Base-by-base conservation (phyloP, 37 sponge, comb jelly and placozoan genomes). In the Aplysina aerophoba region DNA sequence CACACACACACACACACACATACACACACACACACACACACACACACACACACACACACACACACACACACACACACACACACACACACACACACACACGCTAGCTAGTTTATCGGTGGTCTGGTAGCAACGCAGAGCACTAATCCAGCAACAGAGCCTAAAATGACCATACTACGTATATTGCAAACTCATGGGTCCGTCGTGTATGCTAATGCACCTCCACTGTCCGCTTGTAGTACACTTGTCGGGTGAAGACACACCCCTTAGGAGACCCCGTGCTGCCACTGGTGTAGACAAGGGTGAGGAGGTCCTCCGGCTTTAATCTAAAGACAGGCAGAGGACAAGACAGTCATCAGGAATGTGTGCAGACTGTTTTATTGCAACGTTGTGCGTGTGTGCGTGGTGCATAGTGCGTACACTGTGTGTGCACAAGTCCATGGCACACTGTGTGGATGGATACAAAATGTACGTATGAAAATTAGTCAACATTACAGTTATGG, bases 241-340 rank as follows among this genome's bases (percentile, higher is more conserved):
- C 56, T 4, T 61, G 22, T 25, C 90, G 66, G 0, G 86, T 79
- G 86, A 90, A 90, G 17, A 90, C 79, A 74, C 90, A 90, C 11
- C 90, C 90, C 41, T 90, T 90, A 14, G 90, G 90, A 3, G 58
- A 44, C 13, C 90, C 90, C 8, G 90, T 90, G 64, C 86, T 90
- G 0, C 90, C 90, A 85, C 90, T 90, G 19, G 90, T 90, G 64
- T 85, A 90, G 25, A 60, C 65, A 34, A 90, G 73, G 57, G 83
- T 90, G 75, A 57, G 25, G 21, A 75, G 37, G 53, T 75, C 78
- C 21, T 75, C 78, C 13, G 20, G 24, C 41, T 41, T 75, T 4
- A 75, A 25, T 40, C 78, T 75, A 34, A 27, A 17, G 33, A 71
- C 2, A 35, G 73, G 50, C 50, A 44, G 3, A 8, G 6, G 5